A percentile compares a stretch with the other conserved stretches of the same genome.
Conservation (phyloP, 23 tunicate species). For the Diplosoma virens region DNA sequence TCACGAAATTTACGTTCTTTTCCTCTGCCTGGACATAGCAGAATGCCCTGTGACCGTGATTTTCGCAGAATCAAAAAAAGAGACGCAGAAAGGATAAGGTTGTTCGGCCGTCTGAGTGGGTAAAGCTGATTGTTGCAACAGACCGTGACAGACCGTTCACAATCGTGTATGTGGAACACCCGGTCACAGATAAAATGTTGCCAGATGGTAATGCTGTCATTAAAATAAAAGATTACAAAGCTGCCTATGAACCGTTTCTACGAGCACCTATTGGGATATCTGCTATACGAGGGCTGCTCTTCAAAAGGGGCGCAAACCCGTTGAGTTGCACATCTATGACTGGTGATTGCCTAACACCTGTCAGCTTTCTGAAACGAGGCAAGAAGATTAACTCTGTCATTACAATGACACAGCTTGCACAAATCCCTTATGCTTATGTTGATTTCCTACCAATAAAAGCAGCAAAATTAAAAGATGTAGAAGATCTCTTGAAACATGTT, state of each 20-base stretch:
- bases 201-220: conserved; percentile 3
- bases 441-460: conserved; percentile 6
- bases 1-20: background rate
- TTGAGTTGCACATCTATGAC: background rate
- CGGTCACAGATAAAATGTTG: conserved; percentile 2
- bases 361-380: background rate
- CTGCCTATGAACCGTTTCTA: background rate
- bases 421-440: conserved; percentile 11
- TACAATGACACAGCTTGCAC: background rate
- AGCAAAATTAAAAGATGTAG: conserved; percentile 4
- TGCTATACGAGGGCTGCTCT: conserved; percentile 12
- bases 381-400: no score
- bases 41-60: conserved; percentile 25
- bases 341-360: conserved; percentile 3
- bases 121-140: background rate
- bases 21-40: conserved; percentile 21
- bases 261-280: conserved; percentile 21
- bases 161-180: conserved; percentile 12
- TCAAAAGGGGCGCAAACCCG: background rate
- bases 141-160: background rate
- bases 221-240: conserved; percentile 3
- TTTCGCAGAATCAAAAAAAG: conserved; percentile 20
- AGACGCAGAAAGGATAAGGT: conserved; percentile 16
- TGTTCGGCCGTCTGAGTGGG: conserved; percentile 20
- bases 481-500: conserved; percentile 14